phyloP scores from a whole-genome alignment of 2,113 vertebrate genomes.

The Hyla sarda region DNA sequence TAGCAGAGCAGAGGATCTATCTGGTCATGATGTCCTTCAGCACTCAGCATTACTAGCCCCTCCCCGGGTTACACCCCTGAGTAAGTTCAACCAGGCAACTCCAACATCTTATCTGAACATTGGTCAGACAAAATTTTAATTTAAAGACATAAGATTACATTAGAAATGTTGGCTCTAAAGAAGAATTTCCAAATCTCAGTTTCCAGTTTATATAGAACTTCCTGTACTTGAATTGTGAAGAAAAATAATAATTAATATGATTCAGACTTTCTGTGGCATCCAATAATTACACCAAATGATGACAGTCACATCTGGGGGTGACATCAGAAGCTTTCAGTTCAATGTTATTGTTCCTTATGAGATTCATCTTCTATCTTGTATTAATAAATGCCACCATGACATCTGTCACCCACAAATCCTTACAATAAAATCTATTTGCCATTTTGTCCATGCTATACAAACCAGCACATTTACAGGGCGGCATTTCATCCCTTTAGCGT shows the following conservation, averaged over 20 bases:
- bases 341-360: constrained; percentile 9
- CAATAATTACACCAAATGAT: constrained; percentile 1
- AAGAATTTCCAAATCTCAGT: neutral
- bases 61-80: too few species aligned
- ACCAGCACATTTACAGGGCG: constrained; percentile 8
- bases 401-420: constrained; percentile 9
- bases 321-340: constrained; percentile 2
- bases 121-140: too few species aligned
- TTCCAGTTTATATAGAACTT: neutral
- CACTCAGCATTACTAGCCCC: too few species aligned
- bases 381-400: constrained; percentile 7
- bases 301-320: constrained; percentile 31
- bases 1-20: too few species aligned
- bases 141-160: too few species aligned
- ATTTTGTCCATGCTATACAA: neutral
- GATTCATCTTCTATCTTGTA: neutral
- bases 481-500: constrained; percentile 9
- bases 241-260: constrained; percentile 28
- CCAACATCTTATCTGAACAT: too few species aligned
- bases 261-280: neutral
- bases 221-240: neutral
- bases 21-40: too few species aligned
- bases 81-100: too few species aligned
- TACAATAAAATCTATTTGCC: constrained; percentile 1
- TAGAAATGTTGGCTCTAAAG: neutral